Base-by-base conservation (phyloP, 2,888 invertebrate genomes). In the Lacanobia wlatinum region DNA sequence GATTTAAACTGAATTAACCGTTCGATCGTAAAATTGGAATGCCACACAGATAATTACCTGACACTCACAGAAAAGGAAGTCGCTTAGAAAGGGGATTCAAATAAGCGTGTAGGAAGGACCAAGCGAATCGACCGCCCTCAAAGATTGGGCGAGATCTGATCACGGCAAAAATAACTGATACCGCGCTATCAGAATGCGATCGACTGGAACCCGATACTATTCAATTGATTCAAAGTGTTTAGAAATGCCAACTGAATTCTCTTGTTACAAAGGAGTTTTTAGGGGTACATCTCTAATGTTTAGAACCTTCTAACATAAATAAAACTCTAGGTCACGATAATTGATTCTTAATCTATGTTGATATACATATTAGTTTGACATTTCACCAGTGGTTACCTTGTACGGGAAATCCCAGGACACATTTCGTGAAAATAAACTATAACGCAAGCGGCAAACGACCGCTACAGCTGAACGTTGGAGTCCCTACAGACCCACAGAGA, bases 1-100 rank as follows among this genome's bases (percentile, higher is more conserved):
- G 95, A 96, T 96, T 96, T 96, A 96, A 96, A 96, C 94, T 95
- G 95, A 96, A 94, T 96, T 96, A 95, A 94, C 95, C 95, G 92
- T 95, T 96, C 96, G 95, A 95, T 95, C 95, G 96, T 95, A 96
- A 96, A 96, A 96, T 96, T 96, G 96, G 95, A 95, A 96, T 95
- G 95, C 96, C 96, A 95, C 96, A 95, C 94, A 96, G 96, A 96
- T 96, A 96, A 96, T 96, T 96, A 96, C 95, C 96, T 96, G 96
- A 96, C 96, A 96, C 96, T 96, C 96, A 96, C 96, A 96, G 96
- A 93, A 94, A 94, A 96, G 95, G 95, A 95, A 95, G 93, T 94
- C 94, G 91, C 93, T 93, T 91, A 92, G 94, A 93, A 93, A 93
- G 91, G 90, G 92, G 94, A 95, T 95, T 95, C 95, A 95, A 95